phyloP scores from a whole-genome alignment of 2,888 invertebrate genomes.

The Macrosiphum euphorbiae region DNA sequence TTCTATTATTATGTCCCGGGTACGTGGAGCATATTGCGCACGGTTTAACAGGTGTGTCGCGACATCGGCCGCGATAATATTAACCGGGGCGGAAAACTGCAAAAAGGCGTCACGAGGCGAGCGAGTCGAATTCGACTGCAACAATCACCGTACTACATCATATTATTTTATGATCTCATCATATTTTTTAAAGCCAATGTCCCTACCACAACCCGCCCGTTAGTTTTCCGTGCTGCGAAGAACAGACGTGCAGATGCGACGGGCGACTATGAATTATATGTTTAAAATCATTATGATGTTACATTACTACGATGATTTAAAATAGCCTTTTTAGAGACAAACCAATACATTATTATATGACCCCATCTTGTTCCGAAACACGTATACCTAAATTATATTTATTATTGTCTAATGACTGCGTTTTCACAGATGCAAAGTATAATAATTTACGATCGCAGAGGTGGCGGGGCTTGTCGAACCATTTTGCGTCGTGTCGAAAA shows the following conservation, averaged over 20 bases:
- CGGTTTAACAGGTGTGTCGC: not conserved
- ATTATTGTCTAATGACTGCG: not conserved
- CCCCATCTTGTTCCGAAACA: not conserved
- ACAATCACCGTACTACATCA: not conserved
- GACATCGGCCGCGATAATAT: not conserved
- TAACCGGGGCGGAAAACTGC: not conserved
- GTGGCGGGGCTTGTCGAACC: not conserved
- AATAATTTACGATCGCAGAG: not conserved
- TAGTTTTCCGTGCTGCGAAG: not conserved
- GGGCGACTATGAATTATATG: not conserved
- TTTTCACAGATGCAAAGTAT: not conserved
- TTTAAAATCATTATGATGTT: not conserved
- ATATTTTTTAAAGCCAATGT: not conserved
- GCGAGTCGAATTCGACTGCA: not conserved
- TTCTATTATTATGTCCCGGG: not conserved
- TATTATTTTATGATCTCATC: not conserved
- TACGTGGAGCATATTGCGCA: not conserved
- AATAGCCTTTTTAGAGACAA: not conserved
- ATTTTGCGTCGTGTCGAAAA: constrained; percentile 13
- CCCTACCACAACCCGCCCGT: not conserved
- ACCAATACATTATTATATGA: not conserved
- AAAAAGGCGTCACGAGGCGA: not conserved
- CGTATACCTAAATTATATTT: not conserved
- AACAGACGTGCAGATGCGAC: not conserved
- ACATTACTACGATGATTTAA: not conserved